Conservation (phyloP, 2,113 vertebrate species). For the Crotalus helleri region DNA sequence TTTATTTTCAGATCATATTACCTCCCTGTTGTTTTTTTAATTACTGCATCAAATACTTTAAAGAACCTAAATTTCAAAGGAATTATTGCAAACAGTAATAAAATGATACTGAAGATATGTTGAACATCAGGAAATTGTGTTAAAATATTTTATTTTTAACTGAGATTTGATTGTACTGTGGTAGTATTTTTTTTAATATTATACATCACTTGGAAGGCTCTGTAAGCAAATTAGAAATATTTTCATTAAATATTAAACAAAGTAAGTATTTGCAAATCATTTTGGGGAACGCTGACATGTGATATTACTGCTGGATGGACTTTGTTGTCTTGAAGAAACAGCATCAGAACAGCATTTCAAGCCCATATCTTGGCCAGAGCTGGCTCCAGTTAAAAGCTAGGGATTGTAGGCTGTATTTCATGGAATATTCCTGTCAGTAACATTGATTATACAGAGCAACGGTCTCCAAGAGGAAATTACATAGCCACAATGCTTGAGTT, state of each 20-base stretch:
- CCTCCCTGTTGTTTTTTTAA: not conserved
- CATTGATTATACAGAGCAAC: constrained; percentile 5
- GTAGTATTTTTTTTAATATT: not conserved
- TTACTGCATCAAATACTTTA: not conserved
- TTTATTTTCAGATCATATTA: not conserved
- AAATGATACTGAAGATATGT: fast-evolving
- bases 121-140: not conserved
- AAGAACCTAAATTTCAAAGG: not conserved
- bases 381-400: not conserved
- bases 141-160: not conserved
- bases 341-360: not conserved
- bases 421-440: constrained; percentile 9
- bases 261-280: not conserved
- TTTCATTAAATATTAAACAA: not conserved
- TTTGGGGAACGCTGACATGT: not conserved
- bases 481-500: constrained; percentile 24
- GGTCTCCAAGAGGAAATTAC: constrained; percentile 21
- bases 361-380: not conserved
- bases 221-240: not conserved
- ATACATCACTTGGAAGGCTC: not conserved
- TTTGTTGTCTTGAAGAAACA: not conserved
- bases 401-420: not conserved
- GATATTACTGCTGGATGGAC: not conserved
- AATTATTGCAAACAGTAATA: not conserved
- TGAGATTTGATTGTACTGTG: not conserved